Evolutionary conservation across 2,797 vertebrate species (phyloP), one percentile per base, ranked within the genome.

Genomic region (Enteromius viviparus): DNA sequence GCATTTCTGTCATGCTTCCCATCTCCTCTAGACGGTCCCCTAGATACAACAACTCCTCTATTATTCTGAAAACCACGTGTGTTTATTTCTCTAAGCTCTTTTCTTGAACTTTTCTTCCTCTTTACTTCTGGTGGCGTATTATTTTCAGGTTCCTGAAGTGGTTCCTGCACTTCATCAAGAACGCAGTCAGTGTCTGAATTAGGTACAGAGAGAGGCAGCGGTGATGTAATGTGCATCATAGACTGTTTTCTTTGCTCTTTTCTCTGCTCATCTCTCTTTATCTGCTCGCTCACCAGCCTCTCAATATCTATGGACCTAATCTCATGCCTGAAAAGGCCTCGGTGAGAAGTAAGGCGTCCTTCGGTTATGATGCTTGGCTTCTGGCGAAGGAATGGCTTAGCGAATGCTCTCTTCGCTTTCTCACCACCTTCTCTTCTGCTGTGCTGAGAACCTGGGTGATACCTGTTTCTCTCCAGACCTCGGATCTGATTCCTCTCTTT

Each of bases 281-380:
- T 88, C 76, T 92, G 85, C 68, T 92, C 87, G 75, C 89, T 93
- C 83, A 97, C 87, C 58, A 97, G 83, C 26, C 96, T 95, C 68
- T 95, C 93, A 80, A 98, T 95, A n/a, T 97, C 91, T 19, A 95
- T 79, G 8, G 97, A 98, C 87, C 97, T 97, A 81, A 98, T 95
- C 75, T 97, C 94, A 26, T 94, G 94, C 85, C 94, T 96, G 87
- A 98, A 98, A 45, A 97, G 94, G 47, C 97, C 96, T 9, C 94
- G 90, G 85, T 96, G 96, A 42, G 94, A 94, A 15, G 92, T 95
- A 55, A 98, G 92, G 10, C 97, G 95, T 69, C 90, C 90, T 34
- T 95, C 93, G 26, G 97, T 97, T 88, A 98, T 98, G 68, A 97
- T 90, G 60, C 96, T 91, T 2, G 91, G 84, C 47, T 93, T 93